These are phyloP conservation scores for Falcaria lacertinaria DNA, from an alignment of 2,888 invertebrate genomes.

Conservation along the genomic window DNA sequence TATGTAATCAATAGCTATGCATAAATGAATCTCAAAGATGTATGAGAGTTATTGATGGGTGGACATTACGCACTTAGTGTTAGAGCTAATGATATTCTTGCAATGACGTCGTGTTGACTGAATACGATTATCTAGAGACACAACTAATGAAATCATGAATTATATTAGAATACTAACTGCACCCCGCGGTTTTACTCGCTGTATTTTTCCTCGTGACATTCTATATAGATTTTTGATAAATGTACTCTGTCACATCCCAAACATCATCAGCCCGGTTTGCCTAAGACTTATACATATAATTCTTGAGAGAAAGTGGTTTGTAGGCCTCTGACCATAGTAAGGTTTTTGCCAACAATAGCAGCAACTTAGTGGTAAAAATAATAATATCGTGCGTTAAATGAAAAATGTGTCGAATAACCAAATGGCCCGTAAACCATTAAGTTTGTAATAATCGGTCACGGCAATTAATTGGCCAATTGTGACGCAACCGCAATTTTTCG, in stretches of 20 bases:
- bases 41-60: constrained; percentile 47
- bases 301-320: no score
- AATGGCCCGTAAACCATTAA: constrained; percentile 57
- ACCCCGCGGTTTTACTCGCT: no score
- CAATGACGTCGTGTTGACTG: constrained; percentile 10
- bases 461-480: constrained; percentile 56
- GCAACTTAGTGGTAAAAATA: no score
- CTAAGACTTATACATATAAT: no score
- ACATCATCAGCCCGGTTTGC: no score
- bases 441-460: constrained; percentile 63
- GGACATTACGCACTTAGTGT: constrained; percentile 43
- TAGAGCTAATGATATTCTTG: constrained; percentile 21
- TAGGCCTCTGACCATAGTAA: no score
- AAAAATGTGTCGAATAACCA: constrained; percentile 30
- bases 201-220: no score
- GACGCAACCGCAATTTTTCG: constrained; percentile 62
- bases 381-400: neutral
- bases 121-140: neutral
- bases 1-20: constrained; percentile 52
- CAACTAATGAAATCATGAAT: no score
- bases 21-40: constrained; percentile 60
- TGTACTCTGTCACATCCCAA: no score
- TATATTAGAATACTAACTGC: no score
- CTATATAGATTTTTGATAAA: no score
- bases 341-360: no score